Evolutionary conservation across 1,140 invertebrate species (phyloP).

Genomic region (Wiebesia pumilae): DNA sequence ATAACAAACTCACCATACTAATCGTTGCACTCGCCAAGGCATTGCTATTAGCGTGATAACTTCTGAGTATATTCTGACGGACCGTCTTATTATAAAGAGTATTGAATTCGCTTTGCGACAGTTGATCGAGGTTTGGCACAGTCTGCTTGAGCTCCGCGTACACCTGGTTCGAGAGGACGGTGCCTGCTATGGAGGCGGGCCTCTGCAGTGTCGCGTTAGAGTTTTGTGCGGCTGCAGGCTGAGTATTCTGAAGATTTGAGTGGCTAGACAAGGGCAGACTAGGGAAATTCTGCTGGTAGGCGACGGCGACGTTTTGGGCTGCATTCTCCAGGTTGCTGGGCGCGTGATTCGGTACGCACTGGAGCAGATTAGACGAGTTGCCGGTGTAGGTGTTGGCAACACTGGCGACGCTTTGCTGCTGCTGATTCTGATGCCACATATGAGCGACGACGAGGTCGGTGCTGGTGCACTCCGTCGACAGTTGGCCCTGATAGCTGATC

Average conservation of each 20-base stretch:
- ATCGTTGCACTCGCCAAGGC: conserved; percentile 41
- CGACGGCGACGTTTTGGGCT: conserved; percentile 16
- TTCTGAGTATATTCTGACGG: conserved; percentile 71
- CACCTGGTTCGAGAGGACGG: conserved; percentile 67
- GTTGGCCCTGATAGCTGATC: conserved; percentile 46
- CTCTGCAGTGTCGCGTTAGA: conserved; percentile 53
- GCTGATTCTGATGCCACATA: conserved; percentile 67
- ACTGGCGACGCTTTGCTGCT: conserved; percentile 10
- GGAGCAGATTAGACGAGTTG: conserved; percentile 34
- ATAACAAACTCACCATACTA: conserved; percentile 25
- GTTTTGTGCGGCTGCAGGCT: background rate
- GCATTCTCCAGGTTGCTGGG: conserved; percentile 49
- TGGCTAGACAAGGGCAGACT: conserved; percentile 37
- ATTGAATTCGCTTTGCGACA: conserved; percentile 73
- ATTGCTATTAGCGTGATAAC: conserved; percentile 61
- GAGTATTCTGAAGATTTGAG: conserved; percentile 54
- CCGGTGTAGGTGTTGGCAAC: conserved; percentile 10
- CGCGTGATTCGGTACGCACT: conserved; percentile 48
- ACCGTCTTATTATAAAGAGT: conserved; percentile 73
- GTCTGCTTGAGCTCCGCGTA: conserved; percentile 71
- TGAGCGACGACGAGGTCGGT: conserved; percentile 67
- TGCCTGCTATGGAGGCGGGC: conserved; percentile 52
- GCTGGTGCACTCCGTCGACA: conserved; percentile 51
- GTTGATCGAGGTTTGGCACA: conserved; percentile 70
- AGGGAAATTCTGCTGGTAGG: conserved; percentile 44